Base-by-base conservation (phyloP, 2,888 invertebrate species). In the Hanleya hanleyi region DNA sequence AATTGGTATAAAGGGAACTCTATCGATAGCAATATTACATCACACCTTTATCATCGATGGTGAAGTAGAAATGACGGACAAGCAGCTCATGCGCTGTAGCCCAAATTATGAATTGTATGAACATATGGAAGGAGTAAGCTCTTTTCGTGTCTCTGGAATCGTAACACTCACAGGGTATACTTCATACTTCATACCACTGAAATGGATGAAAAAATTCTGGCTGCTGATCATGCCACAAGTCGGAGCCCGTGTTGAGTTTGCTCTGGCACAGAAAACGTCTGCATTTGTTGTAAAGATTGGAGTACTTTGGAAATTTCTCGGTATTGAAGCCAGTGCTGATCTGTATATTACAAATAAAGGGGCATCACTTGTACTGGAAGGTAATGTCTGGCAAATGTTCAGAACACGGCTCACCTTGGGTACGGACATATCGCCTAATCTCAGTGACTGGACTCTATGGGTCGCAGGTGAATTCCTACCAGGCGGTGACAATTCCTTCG, bases 391-490 rank as follows among this genome's bases (percentile, higher is more conserved):
- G 64, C 15, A 37, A 33, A 35, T 64, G 18, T 64, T 64, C 18
- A 33, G 64, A 1, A 36, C 36, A 15, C 15, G 64, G 18, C 26
- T 64, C 18, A 26, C n/a, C 2, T 15, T 64, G 26, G 35, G 36
- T 4, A 36, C 35, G 9, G 36, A 33, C 1, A n/a, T 64, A 1
- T n/a, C 36, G 15, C 18, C 18, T 18, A 7, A 6, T 12, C 3
- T 37, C 4, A 6, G n/a, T 4, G 57, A 57, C 57, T 15, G 22
- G 2, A 26, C 22, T 29, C 18, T 57, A 1, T 57, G 22, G 22
- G 64, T 64, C 35, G 26, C 32, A 37, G 64, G 64, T 12, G 64
- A 35, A 12, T 37, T 64, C 15, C 26, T 64, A 36, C 64, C 64
- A 6, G 64, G 64, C 4, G 5, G 33, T 18, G 37, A 37, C 12